Evolutionary conservation across 2,797 vertebrate species (phyloP).

Genomic region (Acomys russatus): DNA sequence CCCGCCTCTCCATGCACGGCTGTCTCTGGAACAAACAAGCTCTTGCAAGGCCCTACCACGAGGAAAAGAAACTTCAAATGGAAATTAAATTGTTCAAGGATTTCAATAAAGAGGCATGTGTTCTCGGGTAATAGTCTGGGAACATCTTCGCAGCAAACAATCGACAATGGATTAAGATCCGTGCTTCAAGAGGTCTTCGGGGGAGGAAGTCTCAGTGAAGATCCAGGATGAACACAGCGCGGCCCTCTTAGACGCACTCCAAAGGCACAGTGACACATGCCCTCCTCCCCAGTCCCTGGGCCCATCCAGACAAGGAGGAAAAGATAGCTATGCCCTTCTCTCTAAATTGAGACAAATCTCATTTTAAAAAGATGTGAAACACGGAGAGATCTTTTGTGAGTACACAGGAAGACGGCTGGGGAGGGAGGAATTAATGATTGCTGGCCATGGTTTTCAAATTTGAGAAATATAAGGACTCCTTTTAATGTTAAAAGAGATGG

Average conservation of each 20-base stretch:
- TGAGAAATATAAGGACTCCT: background rate
- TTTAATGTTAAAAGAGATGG: background rate
- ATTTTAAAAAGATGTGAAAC: background rate
- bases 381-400: background rate
- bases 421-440: background rate
- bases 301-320: background rate
- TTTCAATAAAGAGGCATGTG: slow-evolving; percentile 72
- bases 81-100: slow-evolving; percentile 71
- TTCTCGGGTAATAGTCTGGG: slow-evolving; percentile 52
- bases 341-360: background rate
- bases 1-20: background rate
- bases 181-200: background rate
- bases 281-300: background rate
- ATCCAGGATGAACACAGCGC: background rate
- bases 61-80: slow-evolving; percentile 67
- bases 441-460: background rate
- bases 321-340: too few relatives aligned
- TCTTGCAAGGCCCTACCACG: background rate
- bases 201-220: background rate
- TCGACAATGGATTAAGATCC: slow-evolving; percentile 66
- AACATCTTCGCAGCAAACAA: slow-evolving; percentile 74
- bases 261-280: background rate
- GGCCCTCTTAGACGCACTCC: too few relatives aligned
- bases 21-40: background rate
- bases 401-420: background rate